Conservation (phyloP, 2,113 vertebrate genomes). For the Campylomormyrus tamandua region DNA sequence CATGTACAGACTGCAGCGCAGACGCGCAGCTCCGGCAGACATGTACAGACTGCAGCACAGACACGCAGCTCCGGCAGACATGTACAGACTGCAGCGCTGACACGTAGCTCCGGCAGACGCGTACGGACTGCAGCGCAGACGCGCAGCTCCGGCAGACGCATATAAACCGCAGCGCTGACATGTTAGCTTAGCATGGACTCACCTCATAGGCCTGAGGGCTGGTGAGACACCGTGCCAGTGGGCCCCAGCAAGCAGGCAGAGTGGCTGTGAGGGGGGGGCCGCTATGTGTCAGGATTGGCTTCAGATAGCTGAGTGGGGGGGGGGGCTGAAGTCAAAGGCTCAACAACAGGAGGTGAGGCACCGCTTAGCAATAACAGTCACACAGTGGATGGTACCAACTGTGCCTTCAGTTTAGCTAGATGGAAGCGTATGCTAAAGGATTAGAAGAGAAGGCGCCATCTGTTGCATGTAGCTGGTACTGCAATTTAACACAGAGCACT, state of each 20-base stretch:
- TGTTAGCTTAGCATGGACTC: slow-evolving; percentile 20
- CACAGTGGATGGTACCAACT: not conserved
- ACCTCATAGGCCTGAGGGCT: slow-evolving; percentile 88
- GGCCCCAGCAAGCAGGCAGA: slow-evolving; percentile 79
- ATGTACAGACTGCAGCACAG: not conserved
- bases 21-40: not conserved
- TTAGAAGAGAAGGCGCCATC: not conserved
- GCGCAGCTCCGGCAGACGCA: not conserved
- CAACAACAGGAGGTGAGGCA: not conserved
- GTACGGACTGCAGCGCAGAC: too few relatives aligned
- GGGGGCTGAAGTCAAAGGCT: slow-evolving; percentile 45
- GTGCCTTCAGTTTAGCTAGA: not conserved
- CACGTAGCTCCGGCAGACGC: not conserved
- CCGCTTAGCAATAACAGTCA: not conserved
- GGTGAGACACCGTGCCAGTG: slow-evolving; percentile 80
- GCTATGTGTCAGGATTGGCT: slow-evolving; percentile 87
- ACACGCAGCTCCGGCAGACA: not conserved
- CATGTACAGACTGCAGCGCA: too few relatives aligned
- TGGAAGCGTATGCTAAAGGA: not conserved
- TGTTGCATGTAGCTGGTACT: not conserved
- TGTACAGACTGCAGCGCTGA: too few relatives aligned
- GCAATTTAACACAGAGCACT: not conserved
- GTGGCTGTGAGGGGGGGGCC: slow-evolving; percentile 83
- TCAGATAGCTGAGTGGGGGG: slow-evolving; percentile 71
- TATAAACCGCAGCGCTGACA: not conserved